These are phyloP conservation scores for Saccostrea cuccullata DNA, from an alignment of 1,140 invertebrate species.

Conservation along the genomic window DNA sequence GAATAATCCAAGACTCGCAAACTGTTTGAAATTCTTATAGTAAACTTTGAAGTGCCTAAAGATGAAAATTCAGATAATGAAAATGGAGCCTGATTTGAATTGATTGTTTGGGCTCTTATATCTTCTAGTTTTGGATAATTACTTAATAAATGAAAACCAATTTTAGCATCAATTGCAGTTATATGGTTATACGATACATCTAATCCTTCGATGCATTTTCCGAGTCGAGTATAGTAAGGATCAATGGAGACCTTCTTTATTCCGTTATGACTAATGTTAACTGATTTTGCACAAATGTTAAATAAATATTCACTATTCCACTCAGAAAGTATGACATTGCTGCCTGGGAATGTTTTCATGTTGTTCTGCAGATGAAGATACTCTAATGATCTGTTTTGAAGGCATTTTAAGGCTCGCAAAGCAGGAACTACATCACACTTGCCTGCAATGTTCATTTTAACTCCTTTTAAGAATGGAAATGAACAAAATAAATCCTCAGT, in stretches of 20 bases:
- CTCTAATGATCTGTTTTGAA: background rate
- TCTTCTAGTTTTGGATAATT: background rate
- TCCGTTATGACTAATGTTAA: background rate
- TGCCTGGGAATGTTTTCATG: background rate
- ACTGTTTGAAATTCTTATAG: background rate
- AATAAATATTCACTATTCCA: background rate
- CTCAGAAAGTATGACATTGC: background rate
- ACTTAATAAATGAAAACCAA: background rate
- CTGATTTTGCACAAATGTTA: background rate
- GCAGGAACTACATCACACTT: background rate
- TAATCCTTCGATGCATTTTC: background rate
- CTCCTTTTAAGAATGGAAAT: background rate
- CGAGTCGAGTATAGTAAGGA: background rate
- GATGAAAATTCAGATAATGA: background rate
- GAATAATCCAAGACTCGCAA: background rate
- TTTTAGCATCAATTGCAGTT: background rate
- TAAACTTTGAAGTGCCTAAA: background rate
- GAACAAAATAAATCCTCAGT: slow-evolving; percentile 9
- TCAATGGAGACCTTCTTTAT: background rate
- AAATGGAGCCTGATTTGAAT: background rate
- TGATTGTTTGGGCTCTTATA: background rate
- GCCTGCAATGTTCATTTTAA: background rate
- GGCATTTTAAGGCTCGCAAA: background rate
- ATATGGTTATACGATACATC: background rate
- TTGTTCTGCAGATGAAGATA: background rate